Evolutionary conservation across 2,888 invertebrate species (phyloP).

Genomic region (Macrosoma leucophasiata): DNA sequence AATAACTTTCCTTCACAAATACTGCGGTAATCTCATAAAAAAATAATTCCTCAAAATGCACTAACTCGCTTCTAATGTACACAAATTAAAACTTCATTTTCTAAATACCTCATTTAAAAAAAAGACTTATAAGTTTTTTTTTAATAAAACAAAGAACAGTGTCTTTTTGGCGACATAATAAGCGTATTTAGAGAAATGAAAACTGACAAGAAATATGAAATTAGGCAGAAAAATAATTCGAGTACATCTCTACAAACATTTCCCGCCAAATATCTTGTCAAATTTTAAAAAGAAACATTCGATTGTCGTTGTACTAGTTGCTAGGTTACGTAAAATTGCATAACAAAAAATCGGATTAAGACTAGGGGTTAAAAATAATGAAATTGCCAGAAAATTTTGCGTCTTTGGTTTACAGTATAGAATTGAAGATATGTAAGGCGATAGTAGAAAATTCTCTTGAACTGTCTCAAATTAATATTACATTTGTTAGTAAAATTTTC

Average conservation of each 20-base stretch:
- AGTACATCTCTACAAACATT: conserved; percentile 7
- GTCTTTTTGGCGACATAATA: conserved; percentile 12
- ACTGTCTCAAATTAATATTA: conserved; percentile 4
- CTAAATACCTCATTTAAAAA: conserved; percentile 10
- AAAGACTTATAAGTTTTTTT: too few relatives aligned
- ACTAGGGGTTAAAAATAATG: conserved; percentile 31
- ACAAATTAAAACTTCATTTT: conserved; percentile 17
- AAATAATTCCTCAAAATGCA: conserved; percentile 29
- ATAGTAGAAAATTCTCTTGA: conserved; percentile 11
- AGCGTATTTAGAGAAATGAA: conserved; percentile 12
- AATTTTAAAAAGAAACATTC: conserved; percentile 15
- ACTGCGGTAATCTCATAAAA: conserved; percentile 48
- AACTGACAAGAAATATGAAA: not conserved
- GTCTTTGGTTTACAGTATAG: conserved; percentile 45
- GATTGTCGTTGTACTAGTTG: conserved; percentile 22
- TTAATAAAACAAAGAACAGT: conserved; percentile 4
- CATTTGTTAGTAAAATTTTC: conserved; percentile 5
- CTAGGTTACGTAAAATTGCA: conserved; percentile 15
- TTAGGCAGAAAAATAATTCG: not conserved
- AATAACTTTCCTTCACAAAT: conserved; percentile 43
- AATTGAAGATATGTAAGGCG: conserved; percentile 25
- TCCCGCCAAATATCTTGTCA: too few relatives aligned
- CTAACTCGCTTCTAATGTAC: conserved; percentile 8
- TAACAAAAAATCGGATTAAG: conserved; percentile 31
- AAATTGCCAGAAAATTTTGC: conserved; percentile 24